Conservation (phyloP, 2,797 vertebrate species). For the Sebastes reedi region DNA sequence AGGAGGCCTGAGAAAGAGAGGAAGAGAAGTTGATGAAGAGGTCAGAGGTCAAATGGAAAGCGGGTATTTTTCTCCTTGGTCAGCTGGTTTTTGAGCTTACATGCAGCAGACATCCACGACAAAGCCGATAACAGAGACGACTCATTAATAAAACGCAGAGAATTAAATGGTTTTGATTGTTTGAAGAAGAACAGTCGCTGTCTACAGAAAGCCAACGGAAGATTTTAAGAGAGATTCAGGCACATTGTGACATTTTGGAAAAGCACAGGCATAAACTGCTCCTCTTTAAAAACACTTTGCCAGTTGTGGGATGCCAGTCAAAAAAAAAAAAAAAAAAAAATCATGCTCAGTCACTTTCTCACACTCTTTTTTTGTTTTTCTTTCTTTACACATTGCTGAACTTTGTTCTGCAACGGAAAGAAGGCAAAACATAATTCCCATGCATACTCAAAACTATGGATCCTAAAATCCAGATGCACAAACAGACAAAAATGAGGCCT, state of each 20-base stretch:
- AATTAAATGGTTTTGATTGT: constrained; percentile 40
- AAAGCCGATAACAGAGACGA: constrained; percentile 24
- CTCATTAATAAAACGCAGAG: constrained; percentile 9
- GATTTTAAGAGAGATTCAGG: constrained; percentile 73
- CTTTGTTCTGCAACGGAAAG: constrained; percentile 63
- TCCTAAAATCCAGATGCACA: constrained; percentile 39
- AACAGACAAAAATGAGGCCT: constrained; percentile 56
- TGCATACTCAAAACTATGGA: constrained; percentile 25
- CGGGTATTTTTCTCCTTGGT: constrained; percentile 31
- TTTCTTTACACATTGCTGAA: constrained; percentile 42
- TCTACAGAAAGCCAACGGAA: constrained; percentile 42
- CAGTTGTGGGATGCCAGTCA: constrained; percentile 36
- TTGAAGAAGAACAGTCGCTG: constrained; percentile 26
- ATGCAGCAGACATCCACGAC: constrained; percentile 39
- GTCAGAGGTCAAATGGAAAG: constrained; percentile 50
- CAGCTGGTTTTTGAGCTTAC: constrained; percentile 53
- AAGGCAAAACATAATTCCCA: constrained; percentile 39
- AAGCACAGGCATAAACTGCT: constrained; percentile 71
- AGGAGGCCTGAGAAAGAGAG: constrained; percentile 47
- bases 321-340: constrained; percentile 10
- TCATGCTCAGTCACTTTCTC: constrained; percentile 24
- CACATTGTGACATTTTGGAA: constrained; percentile 81
- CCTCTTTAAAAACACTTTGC: constrained; percentile 51
- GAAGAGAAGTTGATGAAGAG: constrained; percentile 36
- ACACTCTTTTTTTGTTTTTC: constrained; percentile 14